Evolutionary conservation across 2,888 invertebrate genomes (phyloP).

Genomic region (Pachycephus smyrnensis): DNA sequence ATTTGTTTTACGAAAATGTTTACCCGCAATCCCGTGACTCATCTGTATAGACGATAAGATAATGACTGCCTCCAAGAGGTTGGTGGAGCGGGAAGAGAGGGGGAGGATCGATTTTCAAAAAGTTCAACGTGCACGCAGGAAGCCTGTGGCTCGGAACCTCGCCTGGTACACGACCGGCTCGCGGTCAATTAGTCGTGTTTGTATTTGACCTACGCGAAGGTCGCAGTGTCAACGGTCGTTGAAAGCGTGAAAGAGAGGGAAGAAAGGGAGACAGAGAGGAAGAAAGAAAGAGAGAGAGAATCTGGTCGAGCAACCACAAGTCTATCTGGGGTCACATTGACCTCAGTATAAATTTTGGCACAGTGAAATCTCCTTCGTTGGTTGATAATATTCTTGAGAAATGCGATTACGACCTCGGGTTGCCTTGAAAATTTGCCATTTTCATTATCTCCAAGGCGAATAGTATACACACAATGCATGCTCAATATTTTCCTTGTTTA

Average conservation of each 20-base stretch:
- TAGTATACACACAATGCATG: background rate
- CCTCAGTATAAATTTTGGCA: background rate
- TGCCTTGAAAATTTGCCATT: background rate
- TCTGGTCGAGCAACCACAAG: background rate
- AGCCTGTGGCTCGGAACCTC: background rate
- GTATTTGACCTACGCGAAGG: background rate
- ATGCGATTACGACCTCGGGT: background rate
- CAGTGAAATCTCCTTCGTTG: background rate
- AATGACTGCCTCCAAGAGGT: background rate
- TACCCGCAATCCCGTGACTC: background rate
- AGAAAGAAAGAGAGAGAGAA: background rate
- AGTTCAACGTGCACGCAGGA: background rate
- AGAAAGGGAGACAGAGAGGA: background rate
- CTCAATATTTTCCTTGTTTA: background rate
- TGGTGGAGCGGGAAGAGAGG: too few species aligned
- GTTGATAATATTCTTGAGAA: background rate
- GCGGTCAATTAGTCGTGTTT: background rate
- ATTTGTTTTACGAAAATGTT: background rate
- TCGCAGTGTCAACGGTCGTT: background rate
- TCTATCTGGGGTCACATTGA: background rate
- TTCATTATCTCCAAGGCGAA: background rate
- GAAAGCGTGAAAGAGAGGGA: background rate
- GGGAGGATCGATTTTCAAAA: background rate
- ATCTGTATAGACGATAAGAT: background rate
- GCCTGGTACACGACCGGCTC: background rate